Conservation (phyloP, 2,888 invertebrate species). For the Tillus elongatus region DNA sequence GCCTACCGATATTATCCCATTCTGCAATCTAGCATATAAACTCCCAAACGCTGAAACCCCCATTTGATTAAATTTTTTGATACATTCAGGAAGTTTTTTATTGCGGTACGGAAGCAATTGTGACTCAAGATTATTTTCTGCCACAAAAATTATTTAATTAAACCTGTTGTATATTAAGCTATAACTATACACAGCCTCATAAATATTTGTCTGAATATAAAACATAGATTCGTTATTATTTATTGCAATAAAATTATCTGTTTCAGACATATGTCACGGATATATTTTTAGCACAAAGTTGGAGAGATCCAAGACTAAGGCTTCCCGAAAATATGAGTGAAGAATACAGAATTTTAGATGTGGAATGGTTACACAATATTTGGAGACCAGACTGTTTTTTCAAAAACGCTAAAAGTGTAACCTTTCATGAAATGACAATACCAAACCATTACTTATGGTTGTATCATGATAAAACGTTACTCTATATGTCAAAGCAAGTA, state of each 20-base stretch:
- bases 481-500: slow-evolving; percentile 85
- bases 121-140: no score
- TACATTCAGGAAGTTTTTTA: no score
- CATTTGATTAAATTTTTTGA: no score
- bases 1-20: no score
- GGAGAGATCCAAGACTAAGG: slow-evolving; percentile 80
- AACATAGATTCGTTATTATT: neutral
- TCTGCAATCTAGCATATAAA: no score
- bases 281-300: slow-evolving; percentile 86
- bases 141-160: no score
- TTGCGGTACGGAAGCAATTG: no score
- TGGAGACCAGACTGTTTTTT: slow-evolving; percentile 93
- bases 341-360: slow-evolving; percentile 80
- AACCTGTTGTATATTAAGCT: no score
- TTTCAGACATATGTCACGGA: slow-evolving; percentile 85
- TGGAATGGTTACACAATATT: slow-evolving; percentile 82
- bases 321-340: slow-evolving; percentile 91
- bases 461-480: slow-evolving; percentile 81
- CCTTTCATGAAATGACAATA: slow-evolving; percentile 90
- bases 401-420: slow-evolving; percentile 86
- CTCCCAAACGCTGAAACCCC: no score
- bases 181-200: no score
- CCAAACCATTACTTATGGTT: slow-evolving; percentile 89
- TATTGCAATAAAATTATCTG: no score
- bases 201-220: neutral